Base-by-base conservation (phyloP, 2,888 invertebrate genomes). In the Laothoe populi region DNA sequence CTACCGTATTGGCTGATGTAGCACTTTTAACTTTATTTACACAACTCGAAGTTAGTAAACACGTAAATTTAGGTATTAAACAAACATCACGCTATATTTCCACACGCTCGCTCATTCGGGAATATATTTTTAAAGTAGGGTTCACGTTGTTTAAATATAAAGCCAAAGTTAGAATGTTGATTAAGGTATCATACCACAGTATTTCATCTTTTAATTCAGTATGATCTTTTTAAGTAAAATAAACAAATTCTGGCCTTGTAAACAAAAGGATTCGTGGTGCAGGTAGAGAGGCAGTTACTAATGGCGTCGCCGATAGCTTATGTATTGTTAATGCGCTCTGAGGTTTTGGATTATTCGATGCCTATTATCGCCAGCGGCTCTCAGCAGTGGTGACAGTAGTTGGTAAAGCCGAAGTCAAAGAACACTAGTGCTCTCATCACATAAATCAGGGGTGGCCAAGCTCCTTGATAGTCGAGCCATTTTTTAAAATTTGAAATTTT, bases 71-170 rank as follows among this genome's bases (percentile, higher is more conserved):
- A 53, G 19, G 53, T 31, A 53, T 53, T 11, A 16, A 16, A 53
- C 31, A 19, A 31, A 53, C 19, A 53, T 31, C 49, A 16, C 4
- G 53, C 35, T 8, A 53, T 53, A 53, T 11, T 31, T 19, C 31
- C 31, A 31, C 19, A 19, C 31, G 24, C 13, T 23, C 13, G 19
- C 10, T 35, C 31, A 35, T 35, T 53, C 19, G 35, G 31, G 35
- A 53, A 4, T 35, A 26, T 48, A 48, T 48, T 48, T 48, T 48
- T 48, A 49, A 16, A n/a, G 35, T 31, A 53, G 31, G 31, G 16
- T 35, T 53, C 53, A 35, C 24, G 24, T 48, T 48, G n/a, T 48
- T 53, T 53, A 53, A 35, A 26, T 16, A 49, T 7, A n/a, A 31
- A 31, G 31, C 53, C 19, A 16, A 19, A 16, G 31, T 21, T 53